A percentile compares a stretch with the other conserved stretches of the same genome.
phyloP scores from a whole-genome alignment of 1,140 invertebrate genomes.

The Anthonomus grandis region DNA sequence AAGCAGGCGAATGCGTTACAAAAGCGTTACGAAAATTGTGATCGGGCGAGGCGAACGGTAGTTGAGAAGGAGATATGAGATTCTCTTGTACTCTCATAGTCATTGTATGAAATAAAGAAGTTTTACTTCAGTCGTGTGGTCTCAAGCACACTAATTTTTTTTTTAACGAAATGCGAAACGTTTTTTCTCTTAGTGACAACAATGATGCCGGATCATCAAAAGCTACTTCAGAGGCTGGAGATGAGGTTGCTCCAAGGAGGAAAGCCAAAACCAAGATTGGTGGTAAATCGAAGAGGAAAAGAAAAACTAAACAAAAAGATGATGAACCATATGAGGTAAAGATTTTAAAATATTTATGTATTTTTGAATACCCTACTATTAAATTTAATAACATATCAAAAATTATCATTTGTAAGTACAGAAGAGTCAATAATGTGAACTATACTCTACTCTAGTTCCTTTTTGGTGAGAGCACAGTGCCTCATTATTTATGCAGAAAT shows the following conservation, averaged over 20 bases:
- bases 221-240: conserved; percentile 47
- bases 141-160: neutral
- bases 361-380: too few species aligned
- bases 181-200: conserved; percentile 24
- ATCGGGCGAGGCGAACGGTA: too few species aligned
- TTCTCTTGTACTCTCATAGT: conserved; percentile 7
- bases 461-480: too few species aligned
- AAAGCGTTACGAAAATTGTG: too few species aligned
- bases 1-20: too few species aligned
- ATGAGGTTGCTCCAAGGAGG: conserved; percentile 56
- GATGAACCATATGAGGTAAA: conserved; percentile 79
- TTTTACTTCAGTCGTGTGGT: neutral
- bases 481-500: too few species aligned
- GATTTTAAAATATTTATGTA: neutral
- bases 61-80: too few species aligned
- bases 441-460: too few species aligned
- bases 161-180: too few species aligned
- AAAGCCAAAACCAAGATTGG: conserved; percentile 93
- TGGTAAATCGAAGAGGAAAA: conserved; percentile 88
- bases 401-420: too few species aligned
- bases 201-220: conserved; percentile 26
- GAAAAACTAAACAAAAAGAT: conserved; percentile 80
- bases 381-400: too few species aligned
- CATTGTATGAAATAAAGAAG: neutral
- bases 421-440: too few species aligned